These are phyloP conservation scores for Steatocranus sp. DNA, from an alignment of 2,797 vertebrate genomes.

Conservation along the genomic window DNA sequence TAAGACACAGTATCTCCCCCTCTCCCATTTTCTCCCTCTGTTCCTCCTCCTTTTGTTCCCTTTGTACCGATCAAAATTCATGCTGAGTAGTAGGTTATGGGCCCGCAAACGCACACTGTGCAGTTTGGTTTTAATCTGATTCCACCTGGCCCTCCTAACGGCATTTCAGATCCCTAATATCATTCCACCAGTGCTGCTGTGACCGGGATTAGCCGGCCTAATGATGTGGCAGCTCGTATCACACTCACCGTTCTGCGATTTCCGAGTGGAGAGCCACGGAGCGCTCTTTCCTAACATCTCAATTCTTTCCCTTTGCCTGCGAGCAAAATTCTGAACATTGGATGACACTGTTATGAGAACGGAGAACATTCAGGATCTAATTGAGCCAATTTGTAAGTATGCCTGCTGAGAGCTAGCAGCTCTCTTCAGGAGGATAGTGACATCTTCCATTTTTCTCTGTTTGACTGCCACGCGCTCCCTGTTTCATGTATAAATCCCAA, in stretches of 20 bases:
- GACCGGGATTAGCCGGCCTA: conserved; percentile 75
- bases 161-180: conserved; percentile 79
- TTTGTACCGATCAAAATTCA: conserved; percentile 79
- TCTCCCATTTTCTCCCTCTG: conserved; percentile 50
- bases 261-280: conserved; percentile 34
- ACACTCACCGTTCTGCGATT: conserved; percentile 33
- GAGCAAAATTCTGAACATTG: conserved; percentile 37
- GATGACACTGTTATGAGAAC: conserved; percentile 20
- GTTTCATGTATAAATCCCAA: conserved; percentile 28
- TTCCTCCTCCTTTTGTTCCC: conserved; percentile 72
- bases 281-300: conserved; percentile 19
- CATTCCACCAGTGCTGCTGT: conserved; percentile 68
- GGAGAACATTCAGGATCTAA: conserved; percentile 47
- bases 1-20: conserved; percentile 61
- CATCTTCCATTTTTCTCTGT: conserved; percentile 16
- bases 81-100: conserved; percentile 74
- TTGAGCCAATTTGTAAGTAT: conserved; percentile 64
- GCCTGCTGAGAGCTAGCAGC: conserved; percentile 39
- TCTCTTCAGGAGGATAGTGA: conserved; percentile 19
- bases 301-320: conserved; percentile 30
- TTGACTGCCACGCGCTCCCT: background rate
- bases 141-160: conserved; percentile 74
- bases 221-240: conserved; percentile 69
- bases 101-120: conserved; percentile 70
- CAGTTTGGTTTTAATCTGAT: conserved; percentile 81